A percentile compares a stretch with the other conserved stretches of the same genome.
These are phyloP conservation scores for Tadarida brasiliensis DNA, from an alignment of 2,797 vertebrate species.

Conservation along the genomic window DNA sequence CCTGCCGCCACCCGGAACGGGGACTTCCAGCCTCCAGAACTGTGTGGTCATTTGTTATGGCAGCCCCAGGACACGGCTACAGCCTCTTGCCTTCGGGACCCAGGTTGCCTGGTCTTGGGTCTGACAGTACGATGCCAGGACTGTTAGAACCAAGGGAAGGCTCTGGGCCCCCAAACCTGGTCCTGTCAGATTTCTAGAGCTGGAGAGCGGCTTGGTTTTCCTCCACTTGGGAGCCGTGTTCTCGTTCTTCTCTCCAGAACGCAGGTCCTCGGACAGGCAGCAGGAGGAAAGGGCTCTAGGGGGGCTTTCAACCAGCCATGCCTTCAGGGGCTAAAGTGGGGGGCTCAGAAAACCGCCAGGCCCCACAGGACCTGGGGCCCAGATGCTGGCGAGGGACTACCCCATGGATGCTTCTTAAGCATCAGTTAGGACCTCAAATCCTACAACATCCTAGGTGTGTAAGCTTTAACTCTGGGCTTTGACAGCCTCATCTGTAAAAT, in stretches of 20 bases:
- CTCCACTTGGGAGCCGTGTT: neutral
- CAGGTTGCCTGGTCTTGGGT: neutral
- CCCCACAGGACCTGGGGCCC: neutral
- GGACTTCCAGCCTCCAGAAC: neutral
- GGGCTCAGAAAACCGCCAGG: neutral
- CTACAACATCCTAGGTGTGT: too few species aligned
- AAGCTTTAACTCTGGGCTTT: neutral
- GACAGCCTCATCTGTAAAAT: neutral
- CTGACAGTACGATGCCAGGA: accelerated
- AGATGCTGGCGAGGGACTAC: neutral
- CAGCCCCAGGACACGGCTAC: neutral
- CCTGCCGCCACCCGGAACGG: neutral
- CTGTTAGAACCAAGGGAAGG: neutral
- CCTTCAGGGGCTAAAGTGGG: too few species aligned
- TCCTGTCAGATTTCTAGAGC: neutral
- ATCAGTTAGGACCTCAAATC: neutral
- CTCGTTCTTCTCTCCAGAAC: neutral
- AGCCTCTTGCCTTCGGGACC: neutral
- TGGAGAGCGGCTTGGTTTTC: neutral
- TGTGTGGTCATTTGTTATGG: accelerated
- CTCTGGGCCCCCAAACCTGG: neutral
- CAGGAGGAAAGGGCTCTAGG: neutral
- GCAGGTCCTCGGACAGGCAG: too few species aligned
- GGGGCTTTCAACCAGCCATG: neutral
- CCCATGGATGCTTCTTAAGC: neutral